A percentile compares a stretch with the other conserved stretches of the same genome.
phyloP scores from a whole-genome alignment of 1,140 invertebrate genomes.

The Phymastichus coffea region DNA sequence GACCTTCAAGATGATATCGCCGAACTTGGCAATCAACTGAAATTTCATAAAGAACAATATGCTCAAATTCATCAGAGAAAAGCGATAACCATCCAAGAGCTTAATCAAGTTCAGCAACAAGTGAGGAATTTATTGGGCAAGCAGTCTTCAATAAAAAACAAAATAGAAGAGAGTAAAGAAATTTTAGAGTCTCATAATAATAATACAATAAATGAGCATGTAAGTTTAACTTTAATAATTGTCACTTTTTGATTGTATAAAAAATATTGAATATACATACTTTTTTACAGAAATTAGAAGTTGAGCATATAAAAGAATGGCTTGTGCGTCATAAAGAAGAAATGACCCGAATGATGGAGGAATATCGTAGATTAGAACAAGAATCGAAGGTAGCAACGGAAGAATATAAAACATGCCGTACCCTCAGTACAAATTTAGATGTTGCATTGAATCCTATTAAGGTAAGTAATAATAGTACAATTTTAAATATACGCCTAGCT shows the following conservation, averaged over 20 bases:
- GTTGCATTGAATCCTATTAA: conserved; percentile 34
- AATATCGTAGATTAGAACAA: conserved; percentile 43
- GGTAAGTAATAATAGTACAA: conserved; percentile 27
- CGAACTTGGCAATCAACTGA: conserved; percentile 19
- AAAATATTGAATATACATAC: background rate
- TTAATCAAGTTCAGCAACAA: conserved; percentile 31
- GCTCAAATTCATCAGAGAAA: conserved; percentile 34
- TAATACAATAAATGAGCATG: conserved; percentile 45
- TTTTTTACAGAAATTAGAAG: conserved; percentile 52
- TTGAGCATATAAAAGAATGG: conserved; percentile 51
- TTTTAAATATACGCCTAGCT: no score
- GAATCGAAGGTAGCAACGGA: conserved; percentile 41
- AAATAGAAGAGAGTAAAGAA: conserved; percentile 49
- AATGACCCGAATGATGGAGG: conserved; percentile 40
- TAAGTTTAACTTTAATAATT: conserved; percentile 41
- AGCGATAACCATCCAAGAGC: no score
- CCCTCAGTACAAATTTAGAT: conserved; percentile 32
- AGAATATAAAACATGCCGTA: conserved; percentile 33
- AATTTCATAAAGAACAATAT: conserved; percentile 17
- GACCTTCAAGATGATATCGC: conserved; percentile 41
- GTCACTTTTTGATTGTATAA: conserved; percentile 27
- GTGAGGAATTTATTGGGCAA: conserved; percentile 28
- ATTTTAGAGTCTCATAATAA: conserved; percentile 40
- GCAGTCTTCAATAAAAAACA: conserved; percentile 36
- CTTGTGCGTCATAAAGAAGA: no score